phyloP scores from a whole-genome alignment of 2,888 invertebrate species.

The Dynastes hyllus region DNA sequence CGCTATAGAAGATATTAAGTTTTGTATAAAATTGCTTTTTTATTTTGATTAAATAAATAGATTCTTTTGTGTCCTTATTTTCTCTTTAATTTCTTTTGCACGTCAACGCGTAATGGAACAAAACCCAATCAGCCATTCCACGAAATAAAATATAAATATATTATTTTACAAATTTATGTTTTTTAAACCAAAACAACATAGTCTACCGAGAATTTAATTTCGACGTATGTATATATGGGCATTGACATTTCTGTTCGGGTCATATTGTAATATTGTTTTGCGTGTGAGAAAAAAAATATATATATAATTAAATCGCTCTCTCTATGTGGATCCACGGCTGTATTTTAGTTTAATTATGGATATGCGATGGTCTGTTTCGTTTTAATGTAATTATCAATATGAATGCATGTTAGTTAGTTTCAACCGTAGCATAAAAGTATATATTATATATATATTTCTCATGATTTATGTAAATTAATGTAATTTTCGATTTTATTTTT shows the following conservation, averaged over 20 bases:
- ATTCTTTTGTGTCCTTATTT: slow-evolving; percentile 39
- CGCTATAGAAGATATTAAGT: slow-evolving; percentile 26
- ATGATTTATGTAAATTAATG: slow-evolving; percentile 69
- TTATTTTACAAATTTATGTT: background rate
- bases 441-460: slow-evolving; percentile 63
- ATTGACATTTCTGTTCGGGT: slow-evolving; percentile 48
- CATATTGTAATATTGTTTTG: slow-evolving; percentile 51
- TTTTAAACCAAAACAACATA: background rate
- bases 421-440: slow-evolving; percentile 55
- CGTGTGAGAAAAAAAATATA: slow-evolving; percentile 51
- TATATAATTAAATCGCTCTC: slow-evolving; percentile 59
- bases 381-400: slow-evolving; percentile 61
- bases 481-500: slow-evolving; percentile 71
- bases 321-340: slow-evolving; percentile 65
- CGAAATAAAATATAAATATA: slow-evolving; percentile 12
- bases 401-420: slow-evolving; percentile 69
- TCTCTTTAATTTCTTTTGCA: slow-evolving; percentile 19
- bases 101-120: background rate
- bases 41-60: slow-evolving; percentile 47
- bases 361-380: slow-evolving; percentile 68
- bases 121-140: slow-evolving; percentile 19
- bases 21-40: slow-evolving; percentile 45
- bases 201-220: slow-evolving; percentile 23
- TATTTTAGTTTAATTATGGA: slow-evolving; percentile 68
- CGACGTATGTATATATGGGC: slow-evolving; percentile 45